Evolutionary conservation across 53 echinoderm and acorn worm genomes (phyloP), one percentile per base, ranked within the genome.

Genomic region (Echinometra lucunter): DNA sequence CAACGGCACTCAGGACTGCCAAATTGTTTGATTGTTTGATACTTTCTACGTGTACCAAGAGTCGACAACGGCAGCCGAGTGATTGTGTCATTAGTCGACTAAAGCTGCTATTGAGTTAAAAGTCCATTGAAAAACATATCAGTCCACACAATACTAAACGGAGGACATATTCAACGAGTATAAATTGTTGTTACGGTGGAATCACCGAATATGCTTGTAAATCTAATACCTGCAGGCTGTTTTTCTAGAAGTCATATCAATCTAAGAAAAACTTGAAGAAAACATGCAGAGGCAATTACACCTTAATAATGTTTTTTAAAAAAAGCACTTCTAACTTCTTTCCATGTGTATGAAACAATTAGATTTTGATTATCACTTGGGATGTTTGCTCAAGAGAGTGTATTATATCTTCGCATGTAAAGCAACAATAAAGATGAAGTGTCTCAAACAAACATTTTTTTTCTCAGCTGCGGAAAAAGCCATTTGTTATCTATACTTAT

Each of bases 141-240:
- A 35, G 12, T 34, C n/a, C 16, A 32, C 23, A 72, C 72, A 72
- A 72, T 34, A 34, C 32, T 11, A 35, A 35, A 72, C 32, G 13
- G 13, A 34, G 72, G 32, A 30, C 9, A 72, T 72, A 13, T 35
- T 72, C 35, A 32, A 32, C 35, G 12, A 30, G 32, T 9, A 72
- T 15, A 72, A 72, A 32, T 34, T 13, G 35, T 35, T 53, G 5
- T 53, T 19, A 15, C 19, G 7, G 56, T 63, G 23, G 63, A 63
- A 23, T n/a, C n/a, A n/a, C 63, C 11, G 17, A 19, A 63, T 4
- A 19, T 40, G 18, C 78, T 78, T 18, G 40, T 35, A 17, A 78
- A 78, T 78, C 78, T 40, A 78, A 78, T 78, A 78, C 19, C 42
- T 78, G 19, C 8, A 78, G 78, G 42, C 78, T 78, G 35, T 72